phyloP scores from a whole-genome alignment of 2,888 invertebrate genomes.

The Zele albiditarsus region DNA sequence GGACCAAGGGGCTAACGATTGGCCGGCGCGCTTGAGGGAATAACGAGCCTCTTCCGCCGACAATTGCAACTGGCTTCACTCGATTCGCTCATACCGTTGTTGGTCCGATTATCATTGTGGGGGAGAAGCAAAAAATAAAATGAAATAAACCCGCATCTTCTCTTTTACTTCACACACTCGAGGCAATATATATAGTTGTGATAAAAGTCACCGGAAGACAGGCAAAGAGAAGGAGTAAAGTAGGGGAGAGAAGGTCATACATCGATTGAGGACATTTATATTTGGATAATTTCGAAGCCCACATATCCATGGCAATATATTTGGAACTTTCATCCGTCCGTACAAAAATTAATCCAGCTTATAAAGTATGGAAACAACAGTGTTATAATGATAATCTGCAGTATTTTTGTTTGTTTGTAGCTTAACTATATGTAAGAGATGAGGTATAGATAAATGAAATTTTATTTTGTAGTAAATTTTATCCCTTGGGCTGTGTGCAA shows the following conservation, averaged over 20 bases:
- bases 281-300: neutral
- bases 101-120: constrained; percentile 29
- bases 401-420: neutral
- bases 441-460: neutral
- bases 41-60: constrained; percentile 71
- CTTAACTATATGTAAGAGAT: neutral
- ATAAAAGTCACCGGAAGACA: constrained; percentile 3
- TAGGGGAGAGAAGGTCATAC: neutral
- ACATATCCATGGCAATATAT: neutral
- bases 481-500: neutral
- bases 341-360: neutral
- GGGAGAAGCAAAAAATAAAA: constrained; percentile 3
- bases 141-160: constrained; percentile 16
- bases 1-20: constrained; percentile 60
- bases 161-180: constrained; percentile 18
- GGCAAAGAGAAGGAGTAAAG: neutral
- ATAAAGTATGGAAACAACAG: neutral
- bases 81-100: constrained; percentile 37
- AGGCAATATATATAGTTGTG: neutral
- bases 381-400: neutral
- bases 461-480: constrained; percentile 1
- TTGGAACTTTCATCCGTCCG: neutral
- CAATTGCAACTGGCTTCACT: constrained; percentile 60
- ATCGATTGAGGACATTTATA: neutral
- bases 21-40: constrained; percentile 60